A percentile compares a stretch with the other conserved stretches of the same genome.
Evolutionary conservation across 1,140 invertebrate species (phyloP).

Genomic region (Drosophila kohkoa): DNA sequence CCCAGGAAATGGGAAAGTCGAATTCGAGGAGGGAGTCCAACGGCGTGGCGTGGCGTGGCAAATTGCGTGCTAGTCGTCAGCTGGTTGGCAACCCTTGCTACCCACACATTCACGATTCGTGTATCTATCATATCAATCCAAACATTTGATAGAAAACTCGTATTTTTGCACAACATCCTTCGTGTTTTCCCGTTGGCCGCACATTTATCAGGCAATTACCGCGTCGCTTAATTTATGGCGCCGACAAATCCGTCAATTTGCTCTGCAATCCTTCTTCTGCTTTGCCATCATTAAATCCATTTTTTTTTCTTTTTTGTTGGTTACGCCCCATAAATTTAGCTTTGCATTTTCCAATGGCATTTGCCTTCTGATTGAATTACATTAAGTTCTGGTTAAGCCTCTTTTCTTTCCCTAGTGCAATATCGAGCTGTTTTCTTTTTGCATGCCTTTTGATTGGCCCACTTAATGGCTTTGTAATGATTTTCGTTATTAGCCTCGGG

Average conservation of each 20-base stretch:
- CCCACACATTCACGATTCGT: slow-evolving; percentile 27
- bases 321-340: slow-evolving; percentile 6
- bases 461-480: slow-evolving; percentile 77
- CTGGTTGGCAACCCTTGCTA: slow-evolving; percentile 7
- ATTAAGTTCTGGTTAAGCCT: slow-evolving; percentile 31
- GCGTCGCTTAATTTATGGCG: slow-evolving; percentile 42
- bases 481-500: slow-evolving; percentile 57
- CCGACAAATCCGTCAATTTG: slow-evolving; percentile 37
- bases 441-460: slow-evolving; percentile 66
- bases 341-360: slow-evolving; percentile 22
- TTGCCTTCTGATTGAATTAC: slow-evolving; percentile 62
- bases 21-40: neutral
- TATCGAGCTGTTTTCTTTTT: slow-evolving; percentile 39
- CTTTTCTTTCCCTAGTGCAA: neutral
- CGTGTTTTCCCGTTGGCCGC: slow-evolving; percentile 29
- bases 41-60: slow-evolving; percentile 1
- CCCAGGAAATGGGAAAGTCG: neutral
- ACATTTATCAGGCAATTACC: slow-evolving; percentile 59
- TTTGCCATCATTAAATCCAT: slow-evolving; percentile 14
- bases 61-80: slow-evolving; percentile 16
- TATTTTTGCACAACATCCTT: slow-evolving; percentile 30
- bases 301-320: slow-evolving; percentile 10
- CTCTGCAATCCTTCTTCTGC: slow-evolving; percentile 11
- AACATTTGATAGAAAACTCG: slow-evolving; percentile 24
- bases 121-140: slow-evolving; percentile 58